Evolutionary conservation across 2,888 invertebrate genomes (phyloP).

Genomic region (Pimpla rufipes): DNA sequence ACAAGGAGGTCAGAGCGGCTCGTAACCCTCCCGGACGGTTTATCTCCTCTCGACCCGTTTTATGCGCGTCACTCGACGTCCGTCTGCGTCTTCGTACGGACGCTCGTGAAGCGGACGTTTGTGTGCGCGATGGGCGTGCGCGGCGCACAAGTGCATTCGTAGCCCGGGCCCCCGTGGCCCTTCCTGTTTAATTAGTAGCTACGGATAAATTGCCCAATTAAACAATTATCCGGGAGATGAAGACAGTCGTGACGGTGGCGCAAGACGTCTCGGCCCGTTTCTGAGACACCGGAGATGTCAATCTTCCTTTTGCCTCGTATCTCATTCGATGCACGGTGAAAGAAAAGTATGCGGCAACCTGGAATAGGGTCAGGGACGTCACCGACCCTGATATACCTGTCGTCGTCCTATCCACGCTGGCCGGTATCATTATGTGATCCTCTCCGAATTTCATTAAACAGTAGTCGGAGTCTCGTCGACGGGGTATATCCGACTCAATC

Average conservation of each 20-base stretch:
- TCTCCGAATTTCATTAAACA: conserved; percentile 60
- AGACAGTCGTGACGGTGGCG: conserved; percentile 66
- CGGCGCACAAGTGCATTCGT: conserved; percentile 9
- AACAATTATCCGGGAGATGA: conserved; percentile 73
- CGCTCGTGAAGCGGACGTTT: background rate
- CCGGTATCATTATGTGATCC: conserved; percentile 50
- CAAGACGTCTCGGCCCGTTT: conserved; percentile 60
- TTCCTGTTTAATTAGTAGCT: conserved; percentile 75
- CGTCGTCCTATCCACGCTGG: background rate
- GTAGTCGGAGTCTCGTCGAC: conserved; percentile 40
- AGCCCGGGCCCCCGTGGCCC: conserved; percentile 32
- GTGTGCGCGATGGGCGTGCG: background rate
- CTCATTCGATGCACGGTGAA: conserved; percentile 27
- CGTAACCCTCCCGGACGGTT: conserved; percentile 55
- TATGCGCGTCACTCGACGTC: conserved; percentile 63
- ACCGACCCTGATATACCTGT: conserved; percentile 54
- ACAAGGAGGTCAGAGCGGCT: conserved; percentile 68
- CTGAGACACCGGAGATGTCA: conserved; percentile 62
- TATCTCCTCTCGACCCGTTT: conserved; percentile 65
- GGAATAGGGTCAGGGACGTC: conserved; percentile 64
- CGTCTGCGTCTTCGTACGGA: background rate
- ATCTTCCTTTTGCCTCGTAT: conserved; percentile 48
- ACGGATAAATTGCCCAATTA: conserved; percentile 75
- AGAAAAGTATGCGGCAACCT: conserved; percentile 16
- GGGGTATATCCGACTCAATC: conserved; percentile 14